phyloP scores from a whole-genome alignment of 2,888 invertebrate species.

The Drosophila multiciliata region DNA sequence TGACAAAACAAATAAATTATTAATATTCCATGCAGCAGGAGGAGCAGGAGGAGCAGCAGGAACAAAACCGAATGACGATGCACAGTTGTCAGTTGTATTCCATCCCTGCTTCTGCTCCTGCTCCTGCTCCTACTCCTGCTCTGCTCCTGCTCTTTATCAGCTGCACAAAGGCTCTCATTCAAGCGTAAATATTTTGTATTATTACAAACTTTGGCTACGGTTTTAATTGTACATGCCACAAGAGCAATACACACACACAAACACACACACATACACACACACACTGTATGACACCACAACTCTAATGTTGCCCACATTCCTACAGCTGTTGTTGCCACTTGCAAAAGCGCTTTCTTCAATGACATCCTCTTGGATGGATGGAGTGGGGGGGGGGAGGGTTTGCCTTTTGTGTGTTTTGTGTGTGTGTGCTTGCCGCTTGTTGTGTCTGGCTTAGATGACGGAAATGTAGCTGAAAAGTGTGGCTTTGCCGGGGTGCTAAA shows the following conservation, averaged over 20 bases:
- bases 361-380: constrained; percentile 47
- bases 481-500: constrained; percentile 64
- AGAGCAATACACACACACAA: constrained; percentile 29
- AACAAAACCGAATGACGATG: constrained; percentile 61
- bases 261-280: constrained; percentile 9
- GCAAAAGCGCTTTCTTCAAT: constrained; percentile 63
- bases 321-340: constrained; percentile 55
- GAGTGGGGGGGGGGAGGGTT: not conserved
- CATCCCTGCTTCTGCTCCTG: not conserved
- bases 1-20: constrained; percentile 81
- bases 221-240: constrained; percentile 76
- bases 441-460: constrained; percentile 47
- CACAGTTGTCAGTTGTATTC: constrained; percentile 32
- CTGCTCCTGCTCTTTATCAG: not conserved
- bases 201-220: constrained; percentile 75
- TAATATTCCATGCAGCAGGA: constrained; percentile 61
- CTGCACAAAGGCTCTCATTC: constrained; percentile 75
- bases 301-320: constrained; percentile 24
- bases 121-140: not conserved
- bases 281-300: not conserved
- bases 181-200: constrained; percentile 79
- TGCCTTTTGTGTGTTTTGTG: constrained; percentile 10
- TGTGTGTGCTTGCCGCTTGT: not conserved
- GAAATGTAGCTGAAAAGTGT: constrained; percentile 78
- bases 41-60: constrained; percentile 10